phyloP scores from a whole-genome alignment of 2,888 invertebrate genomes.

The Eueremaeus valkanovi region DNA sequence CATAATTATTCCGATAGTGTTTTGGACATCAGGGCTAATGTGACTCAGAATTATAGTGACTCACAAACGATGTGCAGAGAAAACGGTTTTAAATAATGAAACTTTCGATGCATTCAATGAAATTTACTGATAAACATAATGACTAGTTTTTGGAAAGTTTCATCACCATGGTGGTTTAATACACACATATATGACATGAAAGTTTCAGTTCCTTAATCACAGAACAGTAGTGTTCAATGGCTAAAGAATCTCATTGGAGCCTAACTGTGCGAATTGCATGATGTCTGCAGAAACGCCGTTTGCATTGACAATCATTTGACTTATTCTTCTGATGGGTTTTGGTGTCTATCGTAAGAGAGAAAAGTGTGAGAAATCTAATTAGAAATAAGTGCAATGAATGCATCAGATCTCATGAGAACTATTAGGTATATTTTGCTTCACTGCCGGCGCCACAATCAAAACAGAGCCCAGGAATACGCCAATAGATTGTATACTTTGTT shows the following conservation, averaged over 20 bases:
- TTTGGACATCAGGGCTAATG: not conserved
- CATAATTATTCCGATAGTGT: not conserved
- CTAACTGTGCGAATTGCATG: not conserved
- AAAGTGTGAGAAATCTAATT: conserved; percentile 27
- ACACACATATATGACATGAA: no score
- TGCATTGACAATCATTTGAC: conserved; percentile 26
- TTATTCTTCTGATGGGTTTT: not conserved
- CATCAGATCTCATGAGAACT: conserved; percentile 29
- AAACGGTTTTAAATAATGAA: no score
- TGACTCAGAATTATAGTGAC: not conserved
- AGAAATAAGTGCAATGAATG: conserved; percentile 15
- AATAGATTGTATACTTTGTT: not conserved
- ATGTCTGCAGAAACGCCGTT: not conserved
- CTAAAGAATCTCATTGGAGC: not conserved
- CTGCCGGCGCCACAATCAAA: conserved; percentile 28
- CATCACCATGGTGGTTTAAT: no score
- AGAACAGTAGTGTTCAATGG: no score
- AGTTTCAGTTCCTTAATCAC: no score
- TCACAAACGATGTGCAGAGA: not conserved
- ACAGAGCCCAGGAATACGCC: not conserved
- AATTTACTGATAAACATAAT: no score
- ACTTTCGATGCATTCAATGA: no score
- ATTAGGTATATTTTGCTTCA: conserved; percentile 4
- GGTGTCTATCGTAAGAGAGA: not conserved
- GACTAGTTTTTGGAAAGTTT: no score